phyloP scores from a whole-genome alignment of 53 echinoderm and acorn worm species.

The Paelopatides confundens region DNA sequence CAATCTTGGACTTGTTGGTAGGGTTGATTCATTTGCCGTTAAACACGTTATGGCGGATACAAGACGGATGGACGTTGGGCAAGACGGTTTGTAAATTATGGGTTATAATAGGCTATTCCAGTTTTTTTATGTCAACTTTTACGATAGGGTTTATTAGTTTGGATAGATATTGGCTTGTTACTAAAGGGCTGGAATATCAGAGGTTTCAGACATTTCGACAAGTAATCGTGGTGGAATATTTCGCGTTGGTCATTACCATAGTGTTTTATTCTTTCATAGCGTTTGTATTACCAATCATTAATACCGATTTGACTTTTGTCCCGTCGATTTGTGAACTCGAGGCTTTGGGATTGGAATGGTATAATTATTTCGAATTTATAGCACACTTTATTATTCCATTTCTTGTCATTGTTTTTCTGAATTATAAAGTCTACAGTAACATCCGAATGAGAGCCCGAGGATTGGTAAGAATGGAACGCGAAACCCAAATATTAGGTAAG shows the following conservation, averaged over 20 bases:
- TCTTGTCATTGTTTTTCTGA: slow-evolving; percentile 34
- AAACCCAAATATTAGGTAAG: background rate
- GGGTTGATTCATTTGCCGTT: slow-evolving; percentile 70
- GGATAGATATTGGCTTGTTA: slow-evolving; percentile 92
- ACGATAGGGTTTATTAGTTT: slow-evolving; percentile 80
- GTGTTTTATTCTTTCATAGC: slow-evolving; percentile 58
- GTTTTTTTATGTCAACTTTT: slow-evolving; percentile 67
- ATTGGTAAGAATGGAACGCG: slow-evolving; percentile 45
- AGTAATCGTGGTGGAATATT: slow-evolving; percentile 12
- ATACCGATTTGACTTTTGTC: slow-evolving; percentile 39
- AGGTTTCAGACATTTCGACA: slow-evolving; percentile 66
- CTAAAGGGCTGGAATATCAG: slow-evolving; percentile 76
- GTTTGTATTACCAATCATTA: too few species aligned
- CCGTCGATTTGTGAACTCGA: slow-evolving; percentile 76
- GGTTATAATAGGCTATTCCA: too few species aligned
- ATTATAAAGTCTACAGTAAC: too few species aligned
- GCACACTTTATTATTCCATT: slow-evolving; percentile 77
- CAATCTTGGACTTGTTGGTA: slow-evolving; percentile 74
- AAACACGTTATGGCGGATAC: too few species aligned
- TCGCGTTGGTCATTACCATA: slow-evolving; percentile 56
- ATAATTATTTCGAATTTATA: slow-evolving; percentile 53
- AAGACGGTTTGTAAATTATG: too few species aligned
- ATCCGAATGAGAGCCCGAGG: slow-evolving; percentile 73
- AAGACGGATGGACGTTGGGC: too few species aligned
- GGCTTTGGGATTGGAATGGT: slow-evolving; percentile 29